These are phyloP conservation scores for Troglohyphantes excavatus DNA, from an alignment of 2,888 invertebrate genomes.

Conservation along the genomic window DNA sequence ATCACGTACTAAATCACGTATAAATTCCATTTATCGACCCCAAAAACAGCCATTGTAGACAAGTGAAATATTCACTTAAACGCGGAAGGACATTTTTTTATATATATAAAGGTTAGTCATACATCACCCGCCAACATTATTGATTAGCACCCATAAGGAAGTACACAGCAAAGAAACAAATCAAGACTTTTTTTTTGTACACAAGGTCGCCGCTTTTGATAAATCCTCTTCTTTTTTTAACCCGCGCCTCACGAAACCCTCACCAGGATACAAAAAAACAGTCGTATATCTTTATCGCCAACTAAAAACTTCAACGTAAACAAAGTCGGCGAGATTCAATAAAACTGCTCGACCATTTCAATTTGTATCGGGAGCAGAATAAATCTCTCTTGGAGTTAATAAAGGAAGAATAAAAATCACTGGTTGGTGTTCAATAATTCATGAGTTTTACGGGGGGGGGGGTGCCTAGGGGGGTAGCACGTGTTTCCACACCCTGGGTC, in stretches of 20 bases:
- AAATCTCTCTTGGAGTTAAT: slow-evolving; percentile 31
- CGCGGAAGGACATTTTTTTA: slow-evolving; percentile 7
- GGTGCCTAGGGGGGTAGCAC: slow-evolving; percentile 46
- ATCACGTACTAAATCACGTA: too few relatives aligned
- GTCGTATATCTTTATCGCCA: slow-evolving; percentile 8
- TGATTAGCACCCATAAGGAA: slow-evolving; percentile 34
- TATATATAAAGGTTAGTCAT: neutral
- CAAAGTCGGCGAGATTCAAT: slow-evolving; percentile 20
- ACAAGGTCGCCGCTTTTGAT: neutral
- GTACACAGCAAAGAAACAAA: neutral
- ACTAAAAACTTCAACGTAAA: neutral
- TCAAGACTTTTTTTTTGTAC: neutral
- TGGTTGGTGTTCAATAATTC: slow-evolving; percentile 44
- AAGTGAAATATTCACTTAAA: neutral
- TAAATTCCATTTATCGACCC: neutral
- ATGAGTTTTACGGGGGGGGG: neutral
- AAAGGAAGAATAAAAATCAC: slow-evolving; percentile 16
- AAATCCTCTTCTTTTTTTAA: neutral
- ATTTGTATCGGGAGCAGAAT: slow-evolving; percentile 53
- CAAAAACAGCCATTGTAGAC: neutral
- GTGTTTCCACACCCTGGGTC: slow-evolving; percentile 62
- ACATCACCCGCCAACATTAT: slow-evolving; percentile 6
- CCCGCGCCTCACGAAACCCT: neutral
- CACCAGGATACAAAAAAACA: slow-evolving; percentile 10
- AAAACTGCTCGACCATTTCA: slow-evolving; percentile 29